Percentiles rank a stretch among this genome's conserved stretches.
Conservation (phyloP, 1,140 invertebrate species). For the Drosophila paulistorum region DNA sequence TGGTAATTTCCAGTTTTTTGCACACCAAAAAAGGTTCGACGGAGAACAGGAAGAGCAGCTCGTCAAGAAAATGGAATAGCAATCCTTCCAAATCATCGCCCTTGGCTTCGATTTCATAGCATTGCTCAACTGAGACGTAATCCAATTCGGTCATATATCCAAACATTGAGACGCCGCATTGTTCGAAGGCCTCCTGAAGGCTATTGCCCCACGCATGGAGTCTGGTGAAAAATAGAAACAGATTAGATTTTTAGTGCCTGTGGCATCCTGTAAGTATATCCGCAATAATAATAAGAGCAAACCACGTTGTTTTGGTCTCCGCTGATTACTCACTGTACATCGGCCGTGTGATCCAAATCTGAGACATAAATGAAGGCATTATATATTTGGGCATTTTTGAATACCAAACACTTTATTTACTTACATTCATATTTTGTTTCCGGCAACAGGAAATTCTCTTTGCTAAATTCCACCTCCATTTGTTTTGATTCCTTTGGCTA, state of each 20-base stretch:
- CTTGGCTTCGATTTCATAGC: slow-evolving; percentile 92
- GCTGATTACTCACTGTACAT: slow-evolving; percentile 96
- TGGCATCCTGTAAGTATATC: slow-evolving; percentile 1
- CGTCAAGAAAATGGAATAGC: slow-evolving; percentile 97
- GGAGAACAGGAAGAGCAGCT: slow-evolving; percentile 96
- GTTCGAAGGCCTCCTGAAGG: slow-evolving; percentile 96
- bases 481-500: slow-evolving; percentile 9
- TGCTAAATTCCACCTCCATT: slow-evolving; percentile 81
- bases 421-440: slow-evolving; percentile 83
- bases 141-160: slow-evolving; percentile 98
- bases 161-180: slow-evolving; percentile 97
- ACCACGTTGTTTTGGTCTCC: slow-evolving; percentile 9
- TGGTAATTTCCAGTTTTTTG: slow-evolving; percentile 93
- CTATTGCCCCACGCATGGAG: slow-evolving; percentile 96
- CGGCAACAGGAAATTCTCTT: slow-evolving; percentile 72
- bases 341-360: slow-evolving; percentile 98
- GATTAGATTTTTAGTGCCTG: slow-evolving; percentile 9
- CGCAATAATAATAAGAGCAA: slow-evolving; percentile 6
- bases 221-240: slow-evolving; percentile 83
- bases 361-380: slow-evolving; percentile 73
- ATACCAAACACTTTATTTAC: slow-evolving; percentile 13
- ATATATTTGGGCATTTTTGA: background rate
- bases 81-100: slow-evolving; percentile 95
- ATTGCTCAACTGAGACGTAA: slow-evolving; percentile 91
- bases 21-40: slow-evolving; percentile 92